phyloP scores from a whole-genome alignment of 2,888 invertebrate species.

The Xestobium rufovillosum region DNA sequence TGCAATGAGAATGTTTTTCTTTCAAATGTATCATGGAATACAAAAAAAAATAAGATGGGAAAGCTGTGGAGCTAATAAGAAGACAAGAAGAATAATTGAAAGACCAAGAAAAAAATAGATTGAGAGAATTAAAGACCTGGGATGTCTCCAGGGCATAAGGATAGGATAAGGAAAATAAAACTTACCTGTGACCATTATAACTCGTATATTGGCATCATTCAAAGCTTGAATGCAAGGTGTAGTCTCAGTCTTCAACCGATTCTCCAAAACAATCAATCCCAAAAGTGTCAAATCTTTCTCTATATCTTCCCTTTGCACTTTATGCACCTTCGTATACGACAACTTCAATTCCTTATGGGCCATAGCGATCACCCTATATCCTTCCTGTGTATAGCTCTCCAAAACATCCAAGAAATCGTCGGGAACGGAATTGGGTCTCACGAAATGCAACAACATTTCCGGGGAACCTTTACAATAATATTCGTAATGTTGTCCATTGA shows the following conservation, averaged over 20 bases:
- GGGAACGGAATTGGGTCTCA: constrained; percentile 70
- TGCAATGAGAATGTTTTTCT: constrained; percentile 33
- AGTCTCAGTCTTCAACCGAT: constrained; percentile 85
- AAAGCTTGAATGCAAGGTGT: constrained; percentile 71
- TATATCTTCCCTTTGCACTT: constrained; percentile 67
- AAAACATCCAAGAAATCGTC: constrained; percentile 68
- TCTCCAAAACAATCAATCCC: constrained; percentile 91
- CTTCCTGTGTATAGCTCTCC: constrained; percentile 82
- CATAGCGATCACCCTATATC: constrained; percentile 87
- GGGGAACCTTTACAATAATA: constrained; percentile 66
- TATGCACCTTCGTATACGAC: constrained; percentile 65
- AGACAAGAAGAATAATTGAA: too few species aligned
- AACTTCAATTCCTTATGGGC: constrained; percentile 67
- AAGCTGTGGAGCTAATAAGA: too few species aligned
- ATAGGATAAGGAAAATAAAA: too few species aligned
- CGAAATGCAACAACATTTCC: constrained; percentile 79
- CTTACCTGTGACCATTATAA: constrained; percentile 94
- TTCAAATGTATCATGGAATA: not conserved
- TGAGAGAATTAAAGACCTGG: too few species aligned
- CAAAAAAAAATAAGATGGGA: too few species aligned
- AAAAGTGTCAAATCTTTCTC: constrained; percentile 76
- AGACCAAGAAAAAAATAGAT: too few species aligned
- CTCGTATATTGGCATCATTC: constrained; percentile 77
- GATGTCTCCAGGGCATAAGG: too few species aligned
- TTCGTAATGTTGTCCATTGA: constrained; percentile 42